These are phyloP conservation scores for Lucilia cuprina DNA, from an alignment of 1,140 invertebrate species.

Conservation along the genomic window DNA sequence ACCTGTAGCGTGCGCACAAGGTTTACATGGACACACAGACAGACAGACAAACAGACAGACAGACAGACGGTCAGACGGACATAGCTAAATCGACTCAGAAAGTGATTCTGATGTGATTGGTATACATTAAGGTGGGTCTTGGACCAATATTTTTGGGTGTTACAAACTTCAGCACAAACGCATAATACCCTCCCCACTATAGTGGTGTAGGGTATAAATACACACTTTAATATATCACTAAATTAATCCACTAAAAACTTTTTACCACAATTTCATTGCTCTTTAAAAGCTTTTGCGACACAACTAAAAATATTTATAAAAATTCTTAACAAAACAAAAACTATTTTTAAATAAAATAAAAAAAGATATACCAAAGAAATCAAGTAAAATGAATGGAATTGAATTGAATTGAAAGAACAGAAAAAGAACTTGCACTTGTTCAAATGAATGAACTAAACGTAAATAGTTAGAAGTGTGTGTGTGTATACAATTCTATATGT, in stretches of 20 bases:
- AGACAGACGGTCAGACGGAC: too few relatives aligned
- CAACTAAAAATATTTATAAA: background rate
- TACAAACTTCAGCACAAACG: too few relatives aligned
- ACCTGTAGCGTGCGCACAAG: too few relatives aligned
- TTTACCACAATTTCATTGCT: background rate
- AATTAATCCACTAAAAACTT: background rate
- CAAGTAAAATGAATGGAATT: background rate
- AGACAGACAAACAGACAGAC: too few relatives aligned
- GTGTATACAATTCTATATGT: background rate
- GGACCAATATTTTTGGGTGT: too few relatives aligned
- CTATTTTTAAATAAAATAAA: background rate
- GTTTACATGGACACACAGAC: too few relatives aligned
- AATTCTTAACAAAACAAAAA: background rate
- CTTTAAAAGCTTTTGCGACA: background rate
- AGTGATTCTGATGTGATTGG: too few relatives aligned
- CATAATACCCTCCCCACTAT: too few relatives aligned
- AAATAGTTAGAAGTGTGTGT: background rate
- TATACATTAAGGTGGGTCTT: too few relatives aligned
- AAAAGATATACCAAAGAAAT: background rate
- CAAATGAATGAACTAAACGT: constrained; percentile 1
- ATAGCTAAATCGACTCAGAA: too few relatives aligned
- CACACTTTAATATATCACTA: background rate
- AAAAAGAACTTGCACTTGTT: constrained; percentile 9
- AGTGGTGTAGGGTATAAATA: too few relatives aligned
- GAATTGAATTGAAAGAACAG: too few relatives aligned